Conservation (phyloP, 2,113 vertebrate species). For the Nanger granti region DNA sequence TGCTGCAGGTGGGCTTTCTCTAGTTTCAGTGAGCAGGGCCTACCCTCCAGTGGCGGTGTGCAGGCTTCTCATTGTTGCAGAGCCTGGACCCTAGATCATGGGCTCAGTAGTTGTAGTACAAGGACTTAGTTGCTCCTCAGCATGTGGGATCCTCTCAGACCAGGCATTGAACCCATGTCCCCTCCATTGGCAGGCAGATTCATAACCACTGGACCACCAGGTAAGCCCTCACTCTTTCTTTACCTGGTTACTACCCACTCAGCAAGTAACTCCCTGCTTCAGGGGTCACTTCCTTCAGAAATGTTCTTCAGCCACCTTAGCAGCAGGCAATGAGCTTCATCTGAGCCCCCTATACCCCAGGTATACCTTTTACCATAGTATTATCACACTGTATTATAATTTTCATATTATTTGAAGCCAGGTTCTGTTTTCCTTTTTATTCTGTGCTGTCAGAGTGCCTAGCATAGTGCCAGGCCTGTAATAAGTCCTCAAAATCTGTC, state of each 20-base stretch:
- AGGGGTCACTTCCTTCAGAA: background rate
- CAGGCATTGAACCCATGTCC: background rate
- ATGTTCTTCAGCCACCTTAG: background rate
- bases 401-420: background rate
- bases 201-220: background rate
- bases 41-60: background rate
- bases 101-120: background rate
- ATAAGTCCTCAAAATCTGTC: background rate
- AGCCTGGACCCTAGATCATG: background rate
- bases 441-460: background rate
- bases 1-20: background rate
- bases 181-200: background rate
- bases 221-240: background rate
- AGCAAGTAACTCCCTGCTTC: background rate
- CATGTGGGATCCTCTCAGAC: background rate
- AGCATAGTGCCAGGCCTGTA: background rate
- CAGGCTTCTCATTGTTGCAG: background rate
- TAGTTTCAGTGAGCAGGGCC: fast-evolving
- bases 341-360: background rate
- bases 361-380: background rate
- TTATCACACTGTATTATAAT: background rate
- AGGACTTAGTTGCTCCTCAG: background rate
- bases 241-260: background rate
- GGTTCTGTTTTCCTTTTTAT: background rate
- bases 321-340: background rate